A percentile compares a stretch with the other conserved stretches of the same genome.
phyloP scores from a whole-genome alignment of 2,113 vertebrate species.

The Sphyrna mokarran region DNA sequence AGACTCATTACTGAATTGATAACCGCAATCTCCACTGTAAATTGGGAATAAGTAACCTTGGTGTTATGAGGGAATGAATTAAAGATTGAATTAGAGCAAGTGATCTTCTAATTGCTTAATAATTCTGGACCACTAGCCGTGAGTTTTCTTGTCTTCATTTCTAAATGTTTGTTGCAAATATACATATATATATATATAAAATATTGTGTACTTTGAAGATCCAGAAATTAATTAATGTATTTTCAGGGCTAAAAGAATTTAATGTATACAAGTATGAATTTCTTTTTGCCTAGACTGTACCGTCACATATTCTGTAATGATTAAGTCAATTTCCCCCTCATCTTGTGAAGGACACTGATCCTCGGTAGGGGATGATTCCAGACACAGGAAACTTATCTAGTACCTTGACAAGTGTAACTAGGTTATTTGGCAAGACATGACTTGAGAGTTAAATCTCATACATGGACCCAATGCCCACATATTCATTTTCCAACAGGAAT shows the following conservation, averaged over 20 bases:
- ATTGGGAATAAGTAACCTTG: neutral
- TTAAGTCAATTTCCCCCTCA: neutral
- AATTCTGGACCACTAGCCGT: neutral
- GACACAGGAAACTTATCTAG: neutral
- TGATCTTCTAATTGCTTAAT: neutral
- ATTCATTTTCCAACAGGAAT: neutral
- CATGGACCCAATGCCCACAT: neutral
- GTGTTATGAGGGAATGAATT: neutral
- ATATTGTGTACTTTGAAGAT: neutral
- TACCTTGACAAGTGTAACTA: neutral
- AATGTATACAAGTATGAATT: neutral
- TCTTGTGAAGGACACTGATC: neutral
- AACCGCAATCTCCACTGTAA: neutral
- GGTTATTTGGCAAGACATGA: neutral
- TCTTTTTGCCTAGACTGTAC: neutral
- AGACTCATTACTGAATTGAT: conserved; percentile 2
- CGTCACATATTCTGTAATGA: neutral
- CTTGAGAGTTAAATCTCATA: neutral
- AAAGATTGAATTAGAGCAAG: neutral
- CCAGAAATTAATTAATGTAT: neutral
- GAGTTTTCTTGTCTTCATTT: neutral
- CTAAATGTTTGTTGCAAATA: neutral
- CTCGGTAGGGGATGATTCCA: neutral
- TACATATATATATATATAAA: neutral
- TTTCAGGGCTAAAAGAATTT: neutral